A percentile compares a stretch with the other conserved stretches of the same genome.
Conservation (phyloP, 1,140 invertebrate species). For the Drosophila oshimai region DNA sequence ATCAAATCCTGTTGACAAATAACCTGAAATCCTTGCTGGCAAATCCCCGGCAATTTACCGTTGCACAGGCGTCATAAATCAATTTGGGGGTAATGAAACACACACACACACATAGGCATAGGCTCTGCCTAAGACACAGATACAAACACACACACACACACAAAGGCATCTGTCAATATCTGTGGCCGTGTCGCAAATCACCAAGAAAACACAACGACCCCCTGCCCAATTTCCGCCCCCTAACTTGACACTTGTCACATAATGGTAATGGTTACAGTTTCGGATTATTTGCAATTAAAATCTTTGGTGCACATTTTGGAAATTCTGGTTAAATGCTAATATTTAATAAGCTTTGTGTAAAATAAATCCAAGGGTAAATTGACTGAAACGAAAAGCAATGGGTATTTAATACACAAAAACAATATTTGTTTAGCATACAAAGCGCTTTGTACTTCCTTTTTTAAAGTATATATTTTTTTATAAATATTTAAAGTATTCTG, state of each 20-base stretch:
- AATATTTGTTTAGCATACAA: no score
- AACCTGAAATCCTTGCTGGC: constrained; percentile 41
- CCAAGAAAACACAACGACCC: constrained; percentile 7
- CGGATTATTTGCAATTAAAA: constrained; percentile 28
- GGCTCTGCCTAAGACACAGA: background rate
- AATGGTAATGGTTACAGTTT: constrained; percentile 27
- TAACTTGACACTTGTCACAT: background rate
- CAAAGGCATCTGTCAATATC: constrained; percentile 26
- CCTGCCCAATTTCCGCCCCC: background rate
- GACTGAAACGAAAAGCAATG: no score
- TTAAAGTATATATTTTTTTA: no score
- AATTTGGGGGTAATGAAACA: constrained; percentile 54
- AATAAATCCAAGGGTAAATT: no score
- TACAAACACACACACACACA: background rate
- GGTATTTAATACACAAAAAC: no score
- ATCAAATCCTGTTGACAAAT: constrained; percentile 60
- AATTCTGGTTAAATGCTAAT: background rate
- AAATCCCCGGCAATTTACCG: constrained; percentile 46
- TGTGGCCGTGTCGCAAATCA: constrained; percentile 34
- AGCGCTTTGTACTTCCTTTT: no score
- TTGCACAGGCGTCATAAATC: constrained; percentile 58
- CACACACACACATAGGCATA: constrained; percentile 4
- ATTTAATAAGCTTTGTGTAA: background rate
- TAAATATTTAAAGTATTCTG: no score
- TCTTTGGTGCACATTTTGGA: background rate